Percentiles rank a stretch among this genome's conserved stretches.
Conservation (phyloP, 2,113 vertebrate species). For the Trematomus loennbergii region DNA sequence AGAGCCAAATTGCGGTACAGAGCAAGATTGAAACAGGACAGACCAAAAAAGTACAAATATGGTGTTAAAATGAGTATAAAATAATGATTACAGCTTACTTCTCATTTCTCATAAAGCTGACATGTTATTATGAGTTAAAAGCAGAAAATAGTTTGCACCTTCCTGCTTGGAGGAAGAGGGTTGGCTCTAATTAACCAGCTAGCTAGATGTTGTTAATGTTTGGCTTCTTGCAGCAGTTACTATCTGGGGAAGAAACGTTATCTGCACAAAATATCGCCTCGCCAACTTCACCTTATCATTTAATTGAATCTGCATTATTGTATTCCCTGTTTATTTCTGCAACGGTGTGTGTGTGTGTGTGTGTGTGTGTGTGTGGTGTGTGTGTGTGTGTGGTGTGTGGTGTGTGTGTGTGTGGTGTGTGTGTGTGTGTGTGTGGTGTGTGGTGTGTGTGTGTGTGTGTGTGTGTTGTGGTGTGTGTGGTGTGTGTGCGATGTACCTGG, state of each 20-base stretch:
- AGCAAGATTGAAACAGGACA: too few species aligned
- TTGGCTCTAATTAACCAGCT: conserved; percentile 22
- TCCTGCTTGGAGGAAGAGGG: conserved; percentile 11
- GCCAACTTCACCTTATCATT: conserved; percentile 25
- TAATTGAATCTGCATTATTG: conserved; percentile 39
- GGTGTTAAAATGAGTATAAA: too few species aligned
- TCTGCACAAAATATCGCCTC: conserved; percentile 8
- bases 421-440: too few species aligned
- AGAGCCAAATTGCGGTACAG: too few species aligned
- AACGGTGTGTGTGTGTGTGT: background rate
- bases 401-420: too few species aligned
- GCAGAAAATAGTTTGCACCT: background rate
- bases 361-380: too few species aligned
- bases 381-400: too few species aligned
- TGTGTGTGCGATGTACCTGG: conserved; percentile 78
- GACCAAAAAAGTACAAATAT: too few species aligned
- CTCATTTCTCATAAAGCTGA: too few species aligned
- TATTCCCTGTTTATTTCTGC: background rate
- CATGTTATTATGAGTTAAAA: background rate
- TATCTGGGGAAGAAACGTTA: conserved; percentile 20
- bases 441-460: too few species aligned
- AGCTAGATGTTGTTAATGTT: conserved; percentile 46
- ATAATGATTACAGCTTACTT: too few species aligned
- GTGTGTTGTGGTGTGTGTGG: background rate
- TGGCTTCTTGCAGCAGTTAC: conserved; percentile 29